These are phyloP conservation scores for Arge pagana DNA, from an alignment of 2,888 invertebrate species.

Conservation along the genomic window DNA sequence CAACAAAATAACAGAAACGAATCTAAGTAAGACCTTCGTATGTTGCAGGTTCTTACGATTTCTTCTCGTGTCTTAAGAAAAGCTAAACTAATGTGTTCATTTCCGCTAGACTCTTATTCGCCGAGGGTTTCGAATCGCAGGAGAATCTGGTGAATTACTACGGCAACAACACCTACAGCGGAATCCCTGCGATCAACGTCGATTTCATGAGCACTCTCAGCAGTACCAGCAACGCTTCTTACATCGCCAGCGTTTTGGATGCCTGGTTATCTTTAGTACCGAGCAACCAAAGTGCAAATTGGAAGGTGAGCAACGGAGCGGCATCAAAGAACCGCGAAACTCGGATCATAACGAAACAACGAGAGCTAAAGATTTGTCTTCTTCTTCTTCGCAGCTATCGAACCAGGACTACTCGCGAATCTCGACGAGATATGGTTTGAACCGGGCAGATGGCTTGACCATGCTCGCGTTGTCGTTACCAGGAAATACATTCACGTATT, in stretches of 20 bases:
- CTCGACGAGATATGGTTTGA: slow-evolving; percentile 39
- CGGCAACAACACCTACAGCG: slow-evolving; percentile 40
- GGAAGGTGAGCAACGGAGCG: slow-evolving; percentile 41
- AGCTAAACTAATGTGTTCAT: slow-evolving; percentile 6
- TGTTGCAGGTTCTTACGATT: too few species aligned
- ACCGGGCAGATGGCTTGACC: slow-evolving; percentile 57
- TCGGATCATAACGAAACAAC: neutral
- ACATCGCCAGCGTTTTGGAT: slow-evolving; percentile 38
- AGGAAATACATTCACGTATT: slow-evolving; percentile 63
- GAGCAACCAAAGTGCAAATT: slow-evolving; percentile 45
- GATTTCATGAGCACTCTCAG: slow-evolving; percentile 41
- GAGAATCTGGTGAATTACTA: slow-evolving; percentile 44
- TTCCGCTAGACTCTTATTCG: slow-evolving; percentile 45
- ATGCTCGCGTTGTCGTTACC: slow-evolving; percentile 62
- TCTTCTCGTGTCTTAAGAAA: too few species aligned
- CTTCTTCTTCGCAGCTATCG: slow-evolving; percentile 41
- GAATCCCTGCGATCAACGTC: slow-evolving; percentile 45
- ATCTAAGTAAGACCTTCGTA: slow-evolving; percentile 37
- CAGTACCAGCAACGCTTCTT: slow-evolving; percentile 36
- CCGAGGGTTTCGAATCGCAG: slow-evolving; percentile 41
- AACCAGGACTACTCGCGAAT: slow-evolving; percentile 45
- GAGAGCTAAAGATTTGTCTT: neutral
- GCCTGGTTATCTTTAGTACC: slow-evolving; percentile 45
- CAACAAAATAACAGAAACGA: slow-evolving; percentile 29
- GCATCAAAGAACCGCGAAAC: neutral